phyloP scores from a whole-genome alignment of 2,113 vertebrate species.

The Oreochromis spilurus region DNA sequence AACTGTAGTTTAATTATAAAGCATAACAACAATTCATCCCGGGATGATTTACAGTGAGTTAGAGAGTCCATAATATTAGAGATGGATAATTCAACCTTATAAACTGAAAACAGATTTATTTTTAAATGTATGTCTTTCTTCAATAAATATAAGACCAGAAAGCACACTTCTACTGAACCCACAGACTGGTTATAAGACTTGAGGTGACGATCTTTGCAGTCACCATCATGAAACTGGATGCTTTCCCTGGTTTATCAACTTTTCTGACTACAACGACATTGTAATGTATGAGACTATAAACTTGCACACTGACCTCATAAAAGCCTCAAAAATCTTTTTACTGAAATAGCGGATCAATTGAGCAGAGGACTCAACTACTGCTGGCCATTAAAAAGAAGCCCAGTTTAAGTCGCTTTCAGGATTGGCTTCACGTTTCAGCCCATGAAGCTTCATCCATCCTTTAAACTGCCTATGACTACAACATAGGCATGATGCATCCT shows the following conservation, averaged over 20 bases:
- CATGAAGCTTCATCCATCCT: accelerated
- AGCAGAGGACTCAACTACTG: not conserved
- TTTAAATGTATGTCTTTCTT: accelerated
- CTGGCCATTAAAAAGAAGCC: not conserved
- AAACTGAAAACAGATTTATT: not conserved
- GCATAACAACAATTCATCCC: not conserved
- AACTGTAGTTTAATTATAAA: not conserved
- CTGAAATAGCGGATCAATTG: not conserved
- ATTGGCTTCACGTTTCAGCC: not conserved
- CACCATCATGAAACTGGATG: not conserved
- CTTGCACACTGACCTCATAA: not conserved
- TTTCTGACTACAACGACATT: not conserved
- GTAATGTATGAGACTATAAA: not conserved
- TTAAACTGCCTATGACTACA: not conserved
- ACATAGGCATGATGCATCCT: not conserved
- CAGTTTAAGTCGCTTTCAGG: not conserved
- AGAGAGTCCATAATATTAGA: not conserved
- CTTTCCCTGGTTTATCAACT: not conserved
- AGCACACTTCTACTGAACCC: not conserved
- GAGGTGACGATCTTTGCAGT: not conserved
- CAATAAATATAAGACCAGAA: not conserved
- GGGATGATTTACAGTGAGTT: not conserved
- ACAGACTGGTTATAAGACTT: accelerated
- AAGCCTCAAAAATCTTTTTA: not conserved
- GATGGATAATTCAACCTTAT: not conserved